These are phyloP conservation scores for Atta texana DNA, from an alignment of 1,140 invertebrate genomes.

Conservation along the genomic window DNA sequence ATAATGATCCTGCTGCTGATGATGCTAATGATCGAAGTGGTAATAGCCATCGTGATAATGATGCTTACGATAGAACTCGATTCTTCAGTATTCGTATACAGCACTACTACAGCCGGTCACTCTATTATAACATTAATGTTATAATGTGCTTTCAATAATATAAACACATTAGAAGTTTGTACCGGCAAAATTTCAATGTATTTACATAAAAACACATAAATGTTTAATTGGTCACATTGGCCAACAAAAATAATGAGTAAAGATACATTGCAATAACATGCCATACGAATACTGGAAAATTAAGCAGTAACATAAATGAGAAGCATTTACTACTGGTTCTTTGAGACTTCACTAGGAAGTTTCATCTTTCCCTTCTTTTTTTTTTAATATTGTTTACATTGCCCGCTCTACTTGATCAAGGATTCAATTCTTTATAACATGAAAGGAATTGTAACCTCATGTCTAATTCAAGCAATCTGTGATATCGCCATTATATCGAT, in stretches of 20 bases:
- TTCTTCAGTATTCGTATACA: conserved; percentile 33
- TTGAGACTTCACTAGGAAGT: conserved; percentile 19
- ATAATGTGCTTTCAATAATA: conserved; percentile 3
- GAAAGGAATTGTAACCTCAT: conserved; percentile 70
- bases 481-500: conserved; percentile 33
- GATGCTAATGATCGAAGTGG: conserved; percentile 48
- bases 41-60: conserved; percentile 54
- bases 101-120: background rate
- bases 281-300: conserved; percentile 29
- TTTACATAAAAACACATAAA: conserved; percentile 6
- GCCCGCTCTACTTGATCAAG: conserved; percentile 23
- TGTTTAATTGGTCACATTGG: background rate
- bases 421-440: conserved; percentile 67
- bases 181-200: conserved; percentile 20
- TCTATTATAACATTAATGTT: background rate
- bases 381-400: conserved; percentile 48
- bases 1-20: conserved; percentile 44
- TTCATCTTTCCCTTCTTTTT: background rate
- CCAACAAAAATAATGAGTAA: background rate
- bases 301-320: conserved; percentile 50
- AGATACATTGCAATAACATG: background rate
- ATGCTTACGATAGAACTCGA: conserved; percentile 55
- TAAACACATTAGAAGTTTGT: conserved; percentile 36
- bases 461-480: conserved; percentile 42
- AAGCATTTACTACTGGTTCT: conserved; percentile 49